These are phyloP conservation scores for Rhysida immarginata DNA, from an alignment of 1,140 invertebrate species.

Conservation along the genomic window DNA sequence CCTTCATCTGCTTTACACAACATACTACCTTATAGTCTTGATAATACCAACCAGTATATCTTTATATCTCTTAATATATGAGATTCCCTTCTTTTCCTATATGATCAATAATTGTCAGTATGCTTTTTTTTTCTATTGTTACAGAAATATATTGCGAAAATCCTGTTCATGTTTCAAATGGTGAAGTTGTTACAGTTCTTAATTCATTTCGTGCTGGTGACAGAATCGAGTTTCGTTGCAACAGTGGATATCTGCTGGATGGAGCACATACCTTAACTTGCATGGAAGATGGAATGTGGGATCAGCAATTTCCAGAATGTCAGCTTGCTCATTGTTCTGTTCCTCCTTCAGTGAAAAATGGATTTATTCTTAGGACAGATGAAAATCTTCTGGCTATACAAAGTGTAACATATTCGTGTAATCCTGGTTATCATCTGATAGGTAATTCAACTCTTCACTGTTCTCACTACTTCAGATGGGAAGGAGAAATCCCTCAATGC, in stretches of 20 bases:
- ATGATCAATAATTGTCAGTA: too few relatives aligned
- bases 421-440: slow-evolving; percentile 15
- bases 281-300: slow-evolving; percentile 31
- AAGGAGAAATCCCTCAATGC: slow-evolving; percentile 18
- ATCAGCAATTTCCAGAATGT: slow-evolving; percentile 15
- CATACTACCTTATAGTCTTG: too few relatives aligned
- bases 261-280: slow-evolving; percentile 30
- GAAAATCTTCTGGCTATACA: background rate
- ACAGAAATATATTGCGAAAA: slow-evolving; percentile 15
- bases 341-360: slow-evolving; percentile 15
- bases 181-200: slow-evolving; percentile 6
- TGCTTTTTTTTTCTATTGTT: background rate
- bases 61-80: too few relatives aligned
- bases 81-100: too few relatives aligned
- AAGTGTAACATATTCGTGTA: slow-evolving; percentile 10
- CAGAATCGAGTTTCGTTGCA: slow-evolving; percentile 25
- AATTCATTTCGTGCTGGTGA: background rate
- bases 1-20: too few relatives aligned
- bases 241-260: slow-evolving; percentile 28
- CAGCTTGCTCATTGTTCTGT: slow-evolving; percentile 16
- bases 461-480: slow-evolving; percentile 12
- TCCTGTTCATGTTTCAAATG: slow-evolving; percentile 11
- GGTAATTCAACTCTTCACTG: slow-evolving; percentile 15
- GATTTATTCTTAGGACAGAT: background rate
- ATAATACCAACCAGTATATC: too few relatives aligned